Conservation (phyloP, 2,797 vertebrate genomes). For the Aratinga solstitialis region DNA sequence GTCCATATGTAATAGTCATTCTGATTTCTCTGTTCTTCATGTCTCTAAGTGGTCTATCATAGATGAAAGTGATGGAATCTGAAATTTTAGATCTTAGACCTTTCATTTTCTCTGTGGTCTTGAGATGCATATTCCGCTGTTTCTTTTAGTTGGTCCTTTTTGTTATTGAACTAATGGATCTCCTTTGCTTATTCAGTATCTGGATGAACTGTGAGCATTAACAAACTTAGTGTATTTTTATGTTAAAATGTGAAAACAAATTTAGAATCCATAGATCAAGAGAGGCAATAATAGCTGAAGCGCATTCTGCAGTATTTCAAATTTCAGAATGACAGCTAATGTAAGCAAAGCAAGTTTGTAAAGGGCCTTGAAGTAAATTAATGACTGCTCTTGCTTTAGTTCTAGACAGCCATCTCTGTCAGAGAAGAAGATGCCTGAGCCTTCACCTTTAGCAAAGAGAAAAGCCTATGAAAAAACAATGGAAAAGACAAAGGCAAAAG, state of each 20-base stretch:
- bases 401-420: slow-evolving; percentile 81
- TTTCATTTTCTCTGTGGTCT: neutral
- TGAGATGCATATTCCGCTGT: neutral
- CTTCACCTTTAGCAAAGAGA: slow-evolving; percentile 87
- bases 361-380: slow-evolving; percentile 14
- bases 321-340: neutral
- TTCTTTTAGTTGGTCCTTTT: neutral
- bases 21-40: neutral
- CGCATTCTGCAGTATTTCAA: neutral
- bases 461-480: slow-evolving; percentile 82
- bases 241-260: neutral
- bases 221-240: neutral
- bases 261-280: neutral
- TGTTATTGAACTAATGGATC: neutral
- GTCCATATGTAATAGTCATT: neutral
- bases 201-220: neutral
- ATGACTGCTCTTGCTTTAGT: slow-evolving; percentile 67
- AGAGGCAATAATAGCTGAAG: neutral
- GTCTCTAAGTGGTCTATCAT: neutral
- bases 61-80: neutral
- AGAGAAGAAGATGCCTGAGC: slow-evolving; percentile 86
- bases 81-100: neutral
- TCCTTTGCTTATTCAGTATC: neutral
- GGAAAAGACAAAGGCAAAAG: slow-evolving; percentile 88
- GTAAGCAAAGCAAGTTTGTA: neutral